A percentile compares a stretch with the other conserved stretches of the same genome.
Evolutionary conservation across 2,888 invertebrate species (phyloP).

Genomic region (Clepsis dumicolana): DNA sequence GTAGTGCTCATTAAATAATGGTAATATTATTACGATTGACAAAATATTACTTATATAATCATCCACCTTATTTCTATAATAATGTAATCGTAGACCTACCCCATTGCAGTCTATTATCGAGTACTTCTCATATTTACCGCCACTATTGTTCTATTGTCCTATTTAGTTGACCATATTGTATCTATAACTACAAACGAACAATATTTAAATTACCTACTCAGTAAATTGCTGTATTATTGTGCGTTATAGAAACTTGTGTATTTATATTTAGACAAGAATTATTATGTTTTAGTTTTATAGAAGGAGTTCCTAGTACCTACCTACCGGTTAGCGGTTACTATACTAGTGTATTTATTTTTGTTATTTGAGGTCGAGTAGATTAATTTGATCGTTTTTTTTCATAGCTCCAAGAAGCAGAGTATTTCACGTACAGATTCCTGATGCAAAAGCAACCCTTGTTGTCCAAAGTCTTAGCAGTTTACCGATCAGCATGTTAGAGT

Average conservation of each 20-base stretch:
- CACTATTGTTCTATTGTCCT: slow-evolving; percentile 70
- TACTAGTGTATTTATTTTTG: slow-evolving; percentile 68
- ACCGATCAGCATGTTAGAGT: slow-evolving; percentile 74
- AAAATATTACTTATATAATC: slow-evolving; percentile 48
- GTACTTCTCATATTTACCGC: slow-evolving; percentile 63
- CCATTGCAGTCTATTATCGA: slow-evolving; percentile 53
- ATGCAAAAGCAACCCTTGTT: slow-evolving; percentile 57
- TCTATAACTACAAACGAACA: slow-evolving; percentile 61
- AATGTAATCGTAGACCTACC: slow-evolving; percentile 52
- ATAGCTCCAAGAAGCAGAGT: slow-evolving; percentile 61
- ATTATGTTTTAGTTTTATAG: slow-evolving; percentile 75
- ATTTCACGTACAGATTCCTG: slow-evolving; percentile 59
- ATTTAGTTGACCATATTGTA: slow-evolving; percentile 60
- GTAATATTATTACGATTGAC: slow-evolving; percentile 37
- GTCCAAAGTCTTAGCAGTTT: slow-evolving; percentile 66
- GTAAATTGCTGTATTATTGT: slow-evolving; percentile 68
- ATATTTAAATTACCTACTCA: slow-evolving; percentile 55
- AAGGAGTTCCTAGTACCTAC: slow-evolving; percentile 66
- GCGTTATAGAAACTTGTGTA: slow-evolving; percentile 72
- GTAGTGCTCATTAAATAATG: slow-evolving; percentile 33
- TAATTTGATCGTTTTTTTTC: slow-evolving; percentile 55
- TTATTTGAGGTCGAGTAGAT: slow-evolving; percentile 67
- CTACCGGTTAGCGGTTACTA: slow-evolving; percentile 78
- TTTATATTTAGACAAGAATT: slow-evolving; percentile 60
- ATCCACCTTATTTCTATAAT: slow-evolving; percentile 61